phyloP scores from a whole-genome alignment of 2,888 invertebrate genomes.

The Dioctria linearis region DNA sequence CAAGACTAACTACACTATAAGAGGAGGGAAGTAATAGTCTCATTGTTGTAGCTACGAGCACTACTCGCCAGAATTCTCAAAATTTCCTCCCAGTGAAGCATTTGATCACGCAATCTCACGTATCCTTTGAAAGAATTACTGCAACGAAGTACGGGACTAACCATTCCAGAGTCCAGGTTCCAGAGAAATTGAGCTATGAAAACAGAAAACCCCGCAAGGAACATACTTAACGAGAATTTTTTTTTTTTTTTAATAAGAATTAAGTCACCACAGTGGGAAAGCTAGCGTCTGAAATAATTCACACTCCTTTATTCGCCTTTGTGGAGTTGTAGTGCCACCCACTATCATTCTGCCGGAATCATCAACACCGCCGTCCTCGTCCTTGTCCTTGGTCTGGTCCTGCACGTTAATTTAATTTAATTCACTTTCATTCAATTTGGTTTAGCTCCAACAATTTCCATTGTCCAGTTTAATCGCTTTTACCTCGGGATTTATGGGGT shows the following conservation, averaged over 20 bases:
- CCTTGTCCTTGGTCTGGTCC: not conserved
- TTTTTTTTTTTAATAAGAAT: too few species aligned
- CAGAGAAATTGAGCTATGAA: not conserved
- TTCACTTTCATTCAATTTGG: slow-evolving; percentile 48
- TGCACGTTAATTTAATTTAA: slow-evolving; percentile 44
- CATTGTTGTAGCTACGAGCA: too few species aligned
- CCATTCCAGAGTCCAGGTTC: not conserved
- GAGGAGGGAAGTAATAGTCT: too few species aligned
- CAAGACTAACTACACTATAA: slow-evolving; percentile 5
- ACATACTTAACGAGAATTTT: slow-evolving; percentile 5
- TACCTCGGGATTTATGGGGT: slow-evolving; percentile 10
- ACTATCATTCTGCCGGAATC: too few species aligned
- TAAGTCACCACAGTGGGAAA: too few species aligned
- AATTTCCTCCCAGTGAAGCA: not conserved
- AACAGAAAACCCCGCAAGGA: slow-evolving; percentile 18
- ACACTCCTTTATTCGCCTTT: too few species aligned
- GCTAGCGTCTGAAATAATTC: too few species aligned
- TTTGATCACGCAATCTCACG: slow-evolving; percentile 32
- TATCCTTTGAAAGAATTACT: slow-evolving; percentile 20
- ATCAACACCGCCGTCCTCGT: too few species aligned
- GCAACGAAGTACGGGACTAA: not conserved
- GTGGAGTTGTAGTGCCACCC: too few species aligned
- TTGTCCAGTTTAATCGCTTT: slow-evolving; percentile 41
- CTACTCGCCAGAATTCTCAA: slow-evolving; percentile 28
- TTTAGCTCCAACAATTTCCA: slow-evolving; percentile 46